phyloP scores from a whole-genome alignment of 2,113 vertebrate genomes.

The Ellobius talpinus region DNA sequence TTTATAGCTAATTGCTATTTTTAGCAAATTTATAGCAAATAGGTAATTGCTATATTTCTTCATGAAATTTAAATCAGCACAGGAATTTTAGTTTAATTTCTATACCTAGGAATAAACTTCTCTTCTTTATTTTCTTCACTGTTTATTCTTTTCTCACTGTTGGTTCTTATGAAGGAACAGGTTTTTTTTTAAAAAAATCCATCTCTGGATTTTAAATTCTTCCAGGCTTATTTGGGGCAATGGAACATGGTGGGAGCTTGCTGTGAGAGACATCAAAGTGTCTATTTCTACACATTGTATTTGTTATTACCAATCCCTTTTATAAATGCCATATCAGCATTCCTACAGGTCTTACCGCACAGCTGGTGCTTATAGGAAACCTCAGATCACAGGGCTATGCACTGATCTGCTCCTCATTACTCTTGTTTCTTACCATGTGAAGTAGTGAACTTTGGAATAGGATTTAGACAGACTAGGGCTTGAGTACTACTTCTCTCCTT shows the following conservation, averaged over 20 bases:
- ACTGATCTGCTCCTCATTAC: neutral
- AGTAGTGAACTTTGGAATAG: slow-evolving; percentile 10
- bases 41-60: neutral
- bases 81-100: slow-evolving; percentile 43
- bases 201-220: slow-evolving; percentile 22
- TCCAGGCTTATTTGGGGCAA: slow-evolving; percentile 8
- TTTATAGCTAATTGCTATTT: too few species aligned
- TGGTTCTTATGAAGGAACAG: neutral
- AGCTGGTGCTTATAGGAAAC: neutral
- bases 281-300: neutral
- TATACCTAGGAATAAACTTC: neutral
- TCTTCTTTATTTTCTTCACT: neutral
- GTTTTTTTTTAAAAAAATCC: neutral
- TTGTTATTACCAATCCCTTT: slow-evolving; percentile 25
- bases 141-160: slow-evolving; percentile 38
- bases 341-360: neutral
- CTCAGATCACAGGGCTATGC: neutral
- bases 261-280: slow-evolving; percentile 33
- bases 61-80: slow-evolving; percentile 33
- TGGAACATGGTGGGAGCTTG: neutral
- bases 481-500: slow-evolving; percentile 30
- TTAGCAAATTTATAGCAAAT: too few species aligned
- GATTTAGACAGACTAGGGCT: slow-evolving; percentile 12
- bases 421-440: slow-evolving; percentile 1
- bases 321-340: slow-evolving; percentile 1